A percentile compares a stretch with the other conserved stretches of the same genome.
phyloP scores from a whole-genome alignment of 1,140 invertebrate genomes.

The Megalopta genalis region DNA sequence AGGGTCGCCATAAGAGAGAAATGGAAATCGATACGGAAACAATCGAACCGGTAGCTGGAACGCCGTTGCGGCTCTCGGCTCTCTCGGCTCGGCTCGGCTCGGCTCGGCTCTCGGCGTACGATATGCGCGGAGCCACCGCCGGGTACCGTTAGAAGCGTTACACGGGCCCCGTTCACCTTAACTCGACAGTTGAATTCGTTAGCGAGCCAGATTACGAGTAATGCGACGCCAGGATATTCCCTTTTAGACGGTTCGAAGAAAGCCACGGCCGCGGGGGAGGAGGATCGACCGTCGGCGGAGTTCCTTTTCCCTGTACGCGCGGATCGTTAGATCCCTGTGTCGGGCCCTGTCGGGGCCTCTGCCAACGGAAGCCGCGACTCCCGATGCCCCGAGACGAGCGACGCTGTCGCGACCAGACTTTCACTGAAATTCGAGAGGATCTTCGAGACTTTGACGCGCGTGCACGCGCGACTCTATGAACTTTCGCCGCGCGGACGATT shows the following conservation, averaged over 20 bases:
- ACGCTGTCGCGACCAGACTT: neutral
- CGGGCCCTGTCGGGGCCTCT: too few species aligned
- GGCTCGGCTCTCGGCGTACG: neutral
- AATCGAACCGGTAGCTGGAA: constrained; percentile 46
- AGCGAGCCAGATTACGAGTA: constrained; percentile 49
- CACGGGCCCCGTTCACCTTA: constrained; percentile 51
- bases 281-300: neutral
- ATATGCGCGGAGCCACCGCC: constrained; percentile 30
- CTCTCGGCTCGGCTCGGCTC: too few species aligned
- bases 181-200: constrained; percentile 57
- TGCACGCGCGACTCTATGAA: neutral
- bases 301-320: neutral
- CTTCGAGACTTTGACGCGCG: neutral
- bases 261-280: neutral
- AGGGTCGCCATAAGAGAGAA: constrained; percentile 50
- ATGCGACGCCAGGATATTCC: constrained; percentile 50
- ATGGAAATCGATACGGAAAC: constrained; percentile 58
- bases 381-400: neutral
- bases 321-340: constrained; percentile 29
- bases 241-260: constrained; percentile 40
- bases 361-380: too few species aligned
- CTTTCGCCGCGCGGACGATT: neutral
- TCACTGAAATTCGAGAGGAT: constrained; percentile 3
- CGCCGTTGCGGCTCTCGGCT: neutral
- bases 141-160: constrained; percentile 57